Conservation (phyloP, 2,888 invertebrate genomes). For the Fabriciana adippe region DNA sequence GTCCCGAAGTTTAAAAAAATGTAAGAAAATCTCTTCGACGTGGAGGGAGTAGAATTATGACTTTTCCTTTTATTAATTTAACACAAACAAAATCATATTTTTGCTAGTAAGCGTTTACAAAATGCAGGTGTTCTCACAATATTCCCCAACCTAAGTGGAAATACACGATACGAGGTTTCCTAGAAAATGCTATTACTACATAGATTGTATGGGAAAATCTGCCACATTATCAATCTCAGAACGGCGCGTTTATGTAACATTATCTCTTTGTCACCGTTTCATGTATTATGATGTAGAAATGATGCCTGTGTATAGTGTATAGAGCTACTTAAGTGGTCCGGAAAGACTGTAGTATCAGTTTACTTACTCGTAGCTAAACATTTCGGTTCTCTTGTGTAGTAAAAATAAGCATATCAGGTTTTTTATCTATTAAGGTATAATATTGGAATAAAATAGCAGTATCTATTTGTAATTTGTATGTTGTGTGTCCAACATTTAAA, state of each 20-base stretch:
- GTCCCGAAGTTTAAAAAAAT: too few species aligned
- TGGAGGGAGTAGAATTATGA: too few species aligned
- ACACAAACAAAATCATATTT: too few species aligned
- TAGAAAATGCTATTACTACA: conserved; percentile 40
- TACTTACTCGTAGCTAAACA: conserved; percentile 1
- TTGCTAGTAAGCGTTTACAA: background rate
- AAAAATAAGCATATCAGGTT: background rate
- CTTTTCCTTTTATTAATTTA: too few species aligned
- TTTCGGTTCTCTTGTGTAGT: background rate
- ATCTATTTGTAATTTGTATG: too few species aligned
- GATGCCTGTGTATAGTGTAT: conserved; percentile 9
- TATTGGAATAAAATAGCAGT: too few species aligned
- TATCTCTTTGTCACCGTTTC: conserved; percentile 38
- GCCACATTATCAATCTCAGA: conserved; percentile 42
- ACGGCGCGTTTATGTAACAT: conserved; percentile 44
- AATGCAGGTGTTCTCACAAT: background rate
- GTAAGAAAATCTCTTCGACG: too few species aligned
- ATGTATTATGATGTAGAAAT: conserved; percentile 24
- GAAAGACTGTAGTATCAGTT: conserved; percentile 18
- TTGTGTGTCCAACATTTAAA: too few species aligned
- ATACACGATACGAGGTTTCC: conserved; percentile 31
- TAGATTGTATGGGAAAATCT: conserved; percentile 41
- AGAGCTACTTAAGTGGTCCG: conserved; percentile 21
- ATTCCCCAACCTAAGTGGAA: conserved; percentile 9
- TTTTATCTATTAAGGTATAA: too few species aligned